phyloP scores from a whole-genome alignment of 2,888 invertebrate genomes.

The Tenthredo scrophulariae region DNA sequence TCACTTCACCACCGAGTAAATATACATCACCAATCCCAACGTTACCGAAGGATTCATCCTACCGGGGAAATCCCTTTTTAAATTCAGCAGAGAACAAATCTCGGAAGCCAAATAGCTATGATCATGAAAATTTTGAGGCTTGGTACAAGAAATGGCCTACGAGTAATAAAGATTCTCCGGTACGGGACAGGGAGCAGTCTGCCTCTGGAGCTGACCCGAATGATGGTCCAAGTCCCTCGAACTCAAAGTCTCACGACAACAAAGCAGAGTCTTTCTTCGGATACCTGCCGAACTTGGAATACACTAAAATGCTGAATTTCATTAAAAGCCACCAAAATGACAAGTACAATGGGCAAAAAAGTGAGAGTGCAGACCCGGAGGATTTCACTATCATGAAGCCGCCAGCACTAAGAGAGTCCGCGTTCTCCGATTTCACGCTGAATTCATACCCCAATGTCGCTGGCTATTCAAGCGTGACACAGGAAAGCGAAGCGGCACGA shows the following conservation, averaged over 20 bases:
- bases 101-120: neutral
- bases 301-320: constrained; percentile 37
- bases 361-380: constrained; percentile 34
- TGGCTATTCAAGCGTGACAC: constrained; percentile 58
- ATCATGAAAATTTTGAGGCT: neutral
- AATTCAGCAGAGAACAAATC: neutral
- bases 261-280: neutral
- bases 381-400: constrained; percentile 60
- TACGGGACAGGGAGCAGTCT: neutral
- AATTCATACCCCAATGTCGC: constrained; percentile 57
- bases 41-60: neutral
- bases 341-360: constrained; percentile 28
- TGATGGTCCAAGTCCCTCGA: neutral
- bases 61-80: neutral
- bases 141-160: neutral
- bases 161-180: neutral
- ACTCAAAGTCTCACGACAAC: neutral
- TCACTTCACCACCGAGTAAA: neutral
- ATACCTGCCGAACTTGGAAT: constrained; percentile 28
- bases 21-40: neutral
- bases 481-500: constrained; percentile 56
- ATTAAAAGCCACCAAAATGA: constrained; percentile 23
- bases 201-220: neutral
- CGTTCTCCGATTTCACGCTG: constrained; percentile 59
- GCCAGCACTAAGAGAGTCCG: constrained; percentile 59